phyloP scores from a whole-genome alignment of 2,888 invertebrate species.

The Arrhopalites spinosus region DNA sequence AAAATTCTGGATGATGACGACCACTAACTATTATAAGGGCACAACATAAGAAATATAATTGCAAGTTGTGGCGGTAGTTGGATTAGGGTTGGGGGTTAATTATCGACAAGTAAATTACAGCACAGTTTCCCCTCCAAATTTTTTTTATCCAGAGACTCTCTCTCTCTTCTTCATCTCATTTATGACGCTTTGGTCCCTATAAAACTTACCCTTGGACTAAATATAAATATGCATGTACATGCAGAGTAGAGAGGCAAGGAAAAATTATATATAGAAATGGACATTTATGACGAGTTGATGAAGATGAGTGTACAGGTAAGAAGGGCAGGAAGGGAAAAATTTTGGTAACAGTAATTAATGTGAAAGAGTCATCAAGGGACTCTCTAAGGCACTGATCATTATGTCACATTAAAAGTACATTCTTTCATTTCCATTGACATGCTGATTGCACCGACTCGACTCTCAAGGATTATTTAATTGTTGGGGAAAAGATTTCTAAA shows the following conservation, averaged over 20 bases:
- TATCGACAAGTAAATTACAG: constrained; percentile 40
- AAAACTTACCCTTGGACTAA: not conserved
- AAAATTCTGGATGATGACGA: no score
- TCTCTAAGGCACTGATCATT: constrained; percentile 22
- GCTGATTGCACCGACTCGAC: constrained; percentile 7
- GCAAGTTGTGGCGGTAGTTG: constrained; percentile 19
- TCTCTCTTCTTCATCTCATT: no score
- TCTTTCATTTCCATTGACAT: constrained; percentile 32
- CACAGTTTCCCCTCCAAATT: not conserved
- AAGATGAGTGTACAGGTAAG: not conserved
- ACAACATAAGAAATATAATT: constrained; percentile 25
- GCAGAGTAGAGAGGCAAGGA: not conserved
- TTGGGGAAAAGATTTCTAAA: no score
- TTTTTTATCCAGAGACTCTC: no score
- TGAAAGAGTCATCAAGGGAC: constrained; percentile 38
- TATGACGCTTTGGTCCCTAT: no score
- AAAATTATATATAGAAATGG: not conserved
- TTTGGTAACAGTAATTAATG: constrained; percentile 31
- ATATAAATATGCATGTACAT: not conserved
- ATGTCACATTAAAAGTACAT: constrained; percentile 41
- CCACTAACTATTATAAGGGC: not conserved
- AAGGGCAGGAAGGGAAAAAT: not conserved
- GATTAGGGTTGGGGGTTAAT: constrained; percentile 32
- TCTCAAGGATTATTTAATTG: no score
- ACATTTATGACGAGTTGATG: not conserved